phyloP scores from a whole-genome alignment of 23 tunicate genomes.

The Corella eumyota region DNA sequence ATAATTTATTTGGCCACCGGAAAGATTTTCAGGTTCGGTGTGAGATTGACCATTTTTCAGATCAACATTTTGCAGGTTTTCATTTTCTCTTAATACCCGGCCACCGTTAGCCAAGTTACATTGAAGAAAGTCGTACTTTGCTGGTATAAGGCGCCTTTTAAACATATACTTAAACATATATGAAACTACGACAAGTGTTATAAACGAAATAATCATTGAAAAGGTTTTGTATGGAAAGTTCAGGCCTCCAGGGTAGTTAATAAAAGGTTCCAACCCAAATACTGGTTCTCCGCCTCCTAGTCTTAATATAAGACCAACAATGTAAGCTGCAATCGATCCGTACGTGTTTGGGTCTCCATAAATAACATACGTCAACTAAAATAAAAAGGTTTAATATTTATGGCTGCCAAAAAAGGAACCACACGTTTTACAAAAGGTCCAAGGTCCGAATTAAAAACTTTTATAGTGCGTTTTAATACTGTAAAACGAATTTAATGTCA shows the following conservation, averaged over 20 bases:
- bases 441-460: not conserved
- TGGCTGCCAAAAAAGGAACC: not conserved
- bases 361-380: constrained; percentile 42
- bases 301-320: constrained; percentile 50
- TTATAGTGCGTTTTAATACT: too few relatives aligned
- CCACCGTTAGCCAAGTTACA: constrained; percentile 68
- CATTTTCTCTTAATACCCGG: constrained; percentile 18
- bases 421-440: not conserved
- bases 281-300: constrained; percentile 70
- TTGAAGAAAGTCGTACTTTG: constrained; percentile 39
- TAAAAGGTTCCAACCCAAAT: constrained; percentile 46
- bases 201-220: constrained; percentile 40
- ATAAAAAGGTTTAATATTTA: too few relatives aligned
- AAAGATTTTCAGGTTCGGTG: too few relatives aligned
- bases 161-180: constrained; percentile 12
- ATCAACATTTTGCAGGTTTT: not conserved
- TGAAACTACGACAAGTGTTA: constrained; percentile 29
- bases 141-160: constrained; percentile 12
- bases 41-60: constrained; percentile 1
- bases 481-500: too few relatives aligned
- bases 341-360: constrained; percentile 81
- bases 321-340: constrained; percentile 57
- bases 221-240: constrained; percentile 77
- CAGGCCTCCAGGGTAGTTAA: constrained; percentile 46
- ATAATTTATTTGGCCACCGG: too few relatives aligned